Conservation (phyloP, 2,113 vertebrate species). For the Nibea coibor region DNA sequence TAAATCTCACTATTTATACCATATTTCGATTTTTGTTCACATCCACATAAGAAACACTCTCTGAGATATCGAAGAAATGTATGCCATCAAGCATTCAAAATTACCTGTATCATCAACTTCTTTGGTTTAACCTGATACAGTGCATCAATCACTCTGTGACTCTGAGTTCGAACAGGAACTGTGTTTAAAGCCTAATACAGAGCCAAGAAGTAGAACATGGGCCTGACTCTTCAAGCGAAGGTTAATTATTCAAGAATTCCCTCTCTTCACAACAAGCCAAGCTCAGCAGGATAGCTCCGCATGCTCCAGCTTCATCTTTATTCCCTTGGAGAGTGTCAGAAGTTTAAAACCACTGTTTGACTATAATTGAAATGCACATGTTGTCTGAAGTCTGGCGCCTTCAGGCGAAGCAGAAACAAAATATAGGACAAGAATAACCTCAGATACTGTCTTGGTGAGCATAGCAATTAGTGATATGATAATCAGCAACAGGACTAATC, state of each 20-base stretch:
- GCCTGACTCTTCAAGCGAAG: slow-evolving; percentile 66
- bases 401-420: slow-evolving; percentile 40
- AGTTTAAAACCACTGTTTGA: slow-evolving; percentile 75
- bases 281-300: slow-evolving; percentile 58
- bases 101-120: background rate
- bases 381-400: slow-evolving; percentile 61
- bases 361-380: slow-evolving; percentile 75
- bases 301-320: slow-evolving; percentile 61
- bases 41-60: no score
- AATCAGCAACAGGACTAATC: slow-evolving; percentile 59
- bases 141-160: background rate
- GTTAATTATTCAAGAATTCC: slow-evolving; percentile 80
- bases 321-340: slow-evolving; percentile 76
- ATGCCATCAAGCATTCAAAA: background rate
- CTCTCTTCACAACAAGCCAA: slow-evolving; percentile 58
- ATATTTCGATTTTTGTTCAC: no score
- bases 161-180: slow-evolving; percentile 18
- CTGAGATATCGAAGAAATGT: background rate
- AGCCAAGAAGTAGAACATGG: slow-evolving; percentile 53
- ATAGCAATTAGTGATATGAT: slow-evolving; percentile 51
- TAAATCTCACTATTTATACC: no score
- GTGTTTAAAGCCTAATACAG: slow-evolving; percentile 26
- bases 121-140: background rate
- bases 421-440: slow-evolving; percentile 55
- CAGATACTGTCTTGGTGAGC: slow-evolving; percentile 12